Evolutionary conservation across 1,140 invertebrate genomes (phyloP), one percentile per base, ranked within the genome.

Genomic region (Chironomus tepperi): DNA sequence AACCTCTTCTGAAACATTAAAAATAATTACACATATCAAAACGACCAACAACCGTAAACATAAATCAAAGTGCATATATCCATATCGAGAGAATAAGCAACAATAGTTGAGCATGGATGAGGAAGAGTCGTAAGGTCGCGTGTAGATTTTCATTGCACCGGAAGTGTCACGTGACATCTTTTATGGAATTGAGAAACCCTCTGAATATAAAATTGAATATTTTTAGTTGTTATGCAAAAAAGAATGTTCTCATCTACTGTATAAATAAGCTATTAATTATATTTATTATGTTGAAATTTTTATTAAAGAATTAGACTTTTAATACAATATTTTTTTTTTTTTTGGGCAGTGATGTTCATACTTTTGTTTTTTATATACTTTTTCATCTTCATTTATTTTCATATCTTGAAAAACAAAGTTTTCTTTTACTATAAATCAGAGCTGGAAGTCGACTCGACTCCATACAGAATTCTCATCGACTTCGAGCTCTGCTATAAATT

Each of bases 291-390:
- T 57, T 57, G 9, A 57, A 57, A 57, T 70, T 70, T 70, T 70
- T 70, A 70, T 70, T 70, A 70, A 70, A 70, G 65, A 70, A 70
- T 70, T 70, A 70, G 16, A 70, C 19, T 70, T 57, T n/a, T 18
- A 70, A 70, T 70, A 57, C 47, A 70, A 70, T 70, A 18, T 70
- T 67, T 15, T 67, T 47, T 10, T 43, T 43, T n/a, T 70, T 70
- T 70, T 70, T 70, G 65, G 65, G 65, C 65, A 70, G 65, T 70
- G 65, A 70, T 70, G 8, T 70, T 70, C 16, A 70, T 70, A 18
- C 16, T 70, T 9, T 70, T 34, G 24, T 34, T 34, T n/a, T n/a
- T 34, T 34, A 34, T 34, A 18, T 57, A 57, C 9, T 57, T n/a
- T n/a, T 57, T 57, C 18, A 3, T 18, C 65, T 18, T 70, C 18